Base-by-base conservation (phyloP, 2,113 vertebrate species). In the Zapornia atra region DNA sequence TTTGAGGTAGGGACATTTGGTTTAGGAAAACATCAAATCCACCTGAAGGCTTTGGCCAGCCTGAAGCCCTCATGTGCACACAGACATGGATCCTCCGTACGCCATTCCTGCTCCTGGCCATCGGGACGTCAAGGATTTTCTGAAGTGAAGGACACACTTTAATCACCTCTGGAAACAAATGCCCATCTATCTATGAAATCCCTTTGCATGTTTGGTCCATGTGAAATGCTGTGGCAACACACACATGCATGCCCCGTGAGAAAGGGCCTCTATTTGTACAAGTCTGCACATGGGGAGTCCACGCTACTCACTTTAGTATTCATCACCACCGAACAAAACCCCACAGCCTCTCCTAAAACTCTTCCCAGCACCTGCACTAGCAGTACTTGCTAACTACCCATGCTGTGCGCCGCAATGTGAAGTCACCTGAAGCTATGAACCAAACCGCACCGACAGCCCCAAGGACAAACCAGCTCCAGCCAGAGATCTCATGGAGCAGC, bases 321-420 rank as follows among this genome's bases (percentile, higher is more conserved):
- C 71, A 88, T 61, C 54, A 69, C 48, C 38, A 68, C 24, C 38
- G 9, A 68, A 51, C 40, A 38, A 59, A 83, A 31, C 15, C 11
- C 14, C 28, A 26, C 38, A 60, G 44, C 25, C 51, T 6, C 34
- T 73, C 78, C 33, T 44, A 53, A 51, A 69, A 29, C 15, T 34
- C 16, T 50, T 64, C 64, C 64, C 29, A 72, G 80, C 40, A 77
- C 42, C 53, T n/a, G 40, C 2, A 3, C 59, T 33, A 34, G 50
- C 38, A 81, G 51, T 31, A 20, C 15, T 42, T 86, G 38, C 25
- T 25, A 86, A 40, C 31, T 54, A 44, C 3, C 1, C 1, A 0
- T 66, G 68, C 54, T 1, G 0, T 10, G 31, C 1, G 1, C 18
- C 2, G 20, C 31, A 31, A 33, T 13, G 26, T 12, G 33, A 31